These are phyloP conservation scores for Helobdella robusta DNA, from an alignment of 2,888 invertebrate species.

Conservation along the genomic window DNA sequence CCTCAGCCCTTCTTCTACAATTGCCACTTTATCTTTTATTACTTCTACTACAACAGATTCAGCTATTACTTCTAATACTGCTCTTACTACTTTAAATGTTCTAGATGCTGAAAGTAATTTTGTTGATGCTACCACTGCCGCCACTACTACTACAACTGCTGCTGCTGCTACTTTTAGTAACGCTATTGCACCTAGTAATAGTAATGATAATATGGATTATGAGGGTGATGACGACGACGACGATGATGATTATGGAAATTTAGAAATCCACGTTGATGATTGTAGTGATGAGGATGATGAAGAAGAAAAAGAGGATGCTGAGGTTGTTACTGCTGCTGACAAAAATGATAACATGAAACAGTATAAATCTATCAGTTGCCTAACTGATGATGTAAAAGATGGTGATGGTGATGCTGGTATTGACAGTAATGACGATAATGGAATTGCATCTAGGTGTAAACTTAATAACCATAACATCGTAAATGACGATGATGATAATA, in stretches of 20 bases:
- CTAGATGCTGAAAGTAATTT: background rate
- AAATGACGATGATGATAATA: background rate
- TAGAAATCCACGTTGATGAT: constrained; percentile 12
- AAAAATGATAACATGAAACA: no score
- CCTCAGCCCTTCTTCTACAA: no score
- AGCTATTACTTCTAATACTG: background rate
- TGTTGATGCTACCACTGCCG: background rate
- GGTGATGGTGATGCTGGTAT: no score
- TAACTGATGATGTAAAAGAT: no score
- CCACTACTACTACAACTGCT: background rate
- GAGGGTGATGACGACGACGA: constrained; percentile 7
- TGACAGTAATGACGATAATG: no score
- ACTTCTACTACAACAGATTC: no score
- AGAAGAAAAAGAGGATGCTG: background rate
- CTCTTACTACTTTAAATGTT: background rate
- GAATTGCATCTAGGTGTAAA: no score
- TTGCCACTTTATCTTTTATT: no score
- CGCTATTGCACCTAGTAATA: background rate
- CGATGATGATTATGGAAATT: background rate
- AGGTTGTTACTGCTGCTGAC: no score
- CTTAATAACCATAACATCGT: no score
- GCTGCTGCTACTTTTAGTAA: background rate
- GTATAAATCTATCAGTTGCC: no score
- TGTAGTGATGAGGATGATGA: constrained; percentile 9
- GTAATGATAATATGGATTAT: background rate